Base-by-base conservation (phyloP, 2,888 invertebrate species). In the Amblyjoppa fuscipennis region DNA sequence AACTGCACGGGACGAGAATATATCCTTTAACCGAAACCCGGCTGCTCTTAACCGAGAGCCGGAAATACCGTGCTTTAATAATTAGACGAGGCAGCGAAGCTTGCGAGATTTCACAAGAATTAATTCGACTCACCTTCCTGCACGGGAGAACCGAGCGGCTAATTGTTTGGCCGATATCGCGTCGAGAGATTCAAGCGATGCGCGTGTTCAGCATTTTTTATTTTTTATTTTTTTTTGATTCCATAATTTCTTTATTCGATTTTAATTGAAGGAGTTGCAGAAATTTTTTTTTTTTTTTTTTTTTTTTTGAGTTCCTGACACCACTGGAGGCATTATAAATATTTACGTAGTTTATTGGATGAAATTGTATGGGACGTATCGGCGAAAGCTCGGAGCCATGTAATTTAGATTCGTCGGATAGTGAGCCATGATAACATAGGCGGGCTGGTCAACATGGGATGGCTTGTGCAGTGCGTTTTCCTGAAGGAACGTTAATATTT, bases 31-130 rank as follows among this genome's bases (percentile, higher is more conserved):
- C 16, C 6, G 16, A 31, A 34, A 34, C 64, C 64, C 64, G 13
- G 31, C 13, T 34, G 64, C 34, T 16, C n/a, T 64, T 7, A 64
- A 64, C 64, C 61, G 13, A 34, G n/a, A 31, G 64, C 31, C n/a
- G 34, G 34, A 64, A 64, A n/a, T 64, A 16, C 64, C 34, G 31
- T 31, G 64, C 20, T 64, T 64, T 64, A 34, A 64, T 64, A 34
- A 64, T 64, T 34, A 64, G 5, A 16, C 34, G 16, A 2, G 64
- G 6, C 34, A 34, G 4, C 31, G 31, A 34, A 31, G 34, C n/a
- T 5, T 34, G 31, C 64, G 7, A 34, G 64, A 64, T 64, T 64
- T 34, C 34, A 3, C 34, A 34, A 64, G 34, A 6, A 64, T 64
- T 31, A 31, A 11, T 31, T 64, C 0, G 16, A 31, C 1, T 34